Evolutionary conservation across 2,797 vertebrate species (phyloP).

Genomic region (Anas bernieri): DNA sequence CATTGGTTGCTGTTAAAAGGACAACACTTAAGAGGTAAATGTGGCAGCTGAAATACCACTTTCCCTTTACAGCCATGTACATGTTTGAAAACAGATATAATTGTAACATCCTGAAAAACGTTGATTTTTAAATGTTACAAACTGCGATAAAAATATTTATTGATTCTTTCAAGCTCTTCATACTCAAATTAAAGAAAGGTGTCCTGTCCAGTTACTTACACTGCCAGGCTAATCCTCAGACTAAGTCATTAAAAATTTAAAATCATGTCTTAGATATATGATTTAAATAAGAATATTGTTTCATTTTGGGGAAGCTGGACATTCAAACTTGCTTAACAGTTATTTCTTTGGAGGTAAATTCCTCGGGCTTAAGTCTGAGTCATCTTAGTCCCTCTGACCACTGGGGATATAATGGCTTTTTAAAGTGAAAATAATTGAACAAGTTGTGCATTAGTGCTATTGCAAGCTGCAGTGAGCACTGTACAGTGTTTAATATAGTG

Average conservation of each 20-base stretch:
- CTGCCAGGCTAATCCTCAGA: background rate
- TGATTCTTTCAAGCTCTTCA: background rate
- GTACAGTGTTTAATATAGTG: background rate
- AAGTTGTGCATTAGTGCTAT: background rate
- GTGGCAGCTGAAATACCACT: background rate
- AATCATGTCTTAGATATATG: background rate
- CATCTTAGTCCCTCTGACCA: background rate
- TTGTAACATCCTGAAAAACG: background rate
- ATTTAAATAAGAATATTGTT: background rate
- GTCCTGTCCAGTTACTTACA: background rate
- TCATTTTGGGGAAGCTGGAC: background rate
- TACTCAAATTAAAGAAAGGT: background rate
- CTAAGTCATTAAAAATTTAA: background rate
- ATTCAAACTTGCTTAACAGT: background rate
- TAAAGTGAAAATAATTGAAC: background rate
- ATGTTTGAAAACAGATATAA: background rate
- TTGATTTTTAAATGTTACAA: conserved; percentile 30
- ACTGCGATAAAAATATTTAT: background rate
- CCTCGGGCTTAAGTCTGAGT: background rate
- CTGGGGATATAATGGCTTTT: background rate
- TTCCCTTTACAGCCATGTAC: background rate
- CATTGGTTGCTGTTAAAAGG: background rate
- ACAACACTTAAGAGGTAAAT: background rate
- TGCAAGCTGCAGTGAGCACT: background rate
- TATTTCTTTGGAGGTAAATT: background rate